Evolutionary conservation across 2,113 vertebrate species (phyloP).

Genomic region (Xiphorhynchus elegans): DNA sequence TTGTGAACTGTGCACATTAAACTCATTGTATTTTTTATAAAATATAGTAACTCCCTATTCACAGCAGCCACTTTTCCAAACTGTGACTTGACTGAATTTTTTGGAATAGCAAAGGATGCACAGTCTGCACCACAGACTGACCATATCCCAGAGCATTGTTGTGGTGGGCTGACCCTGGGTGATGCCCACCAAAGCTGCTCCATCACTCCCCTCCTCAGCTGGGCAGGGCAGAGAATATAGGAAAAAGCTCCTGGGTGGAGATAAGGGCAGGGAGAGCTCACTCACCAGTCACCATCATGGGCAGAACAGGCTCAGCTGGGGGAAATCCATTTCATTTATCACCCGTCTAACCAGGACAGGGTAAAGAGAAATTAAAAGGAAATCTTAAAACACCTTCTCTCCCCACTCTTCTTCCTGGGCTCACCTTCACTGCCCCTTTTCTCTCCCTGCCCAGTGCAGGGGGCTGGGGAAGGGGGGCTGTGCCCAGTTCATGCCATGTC

Average conservation of each 20-base stretch:
- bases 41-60: neutral
- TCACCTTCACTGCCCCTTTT: fast-evolving
- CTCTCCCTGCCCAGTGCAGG: neutral
- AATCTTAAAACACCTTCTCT: neutral
- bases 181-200: neutral
- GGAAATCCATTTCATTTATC: neutral
- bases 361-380: neutral
- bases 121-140: neutral
- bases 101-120: neutral
- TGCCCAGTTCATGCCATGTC: fast-evolving
- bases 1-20: neutral
- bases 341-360: neutral
- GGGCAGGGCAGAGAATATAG: neutral
- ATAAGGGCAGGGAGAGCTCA: neutral
- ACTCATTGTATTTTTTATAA: neutral
- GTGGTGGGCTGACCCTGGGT: neutral
- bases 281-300: neutral
- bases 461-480: neutral
- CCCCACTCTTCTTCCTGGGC: neutral
- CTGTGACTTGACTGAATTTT: neutral
- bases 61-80: neutral
- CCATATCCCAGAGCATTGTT: neutral
- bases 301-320: neutral
- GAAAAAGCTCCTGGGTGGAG: neutral
- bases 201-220: neutral